These are phyloP conservation scores for Acanthosepion lycidas DNA, from an alignment of 2,888 invertebrate species.

Conservation along the genomic window DNA sequence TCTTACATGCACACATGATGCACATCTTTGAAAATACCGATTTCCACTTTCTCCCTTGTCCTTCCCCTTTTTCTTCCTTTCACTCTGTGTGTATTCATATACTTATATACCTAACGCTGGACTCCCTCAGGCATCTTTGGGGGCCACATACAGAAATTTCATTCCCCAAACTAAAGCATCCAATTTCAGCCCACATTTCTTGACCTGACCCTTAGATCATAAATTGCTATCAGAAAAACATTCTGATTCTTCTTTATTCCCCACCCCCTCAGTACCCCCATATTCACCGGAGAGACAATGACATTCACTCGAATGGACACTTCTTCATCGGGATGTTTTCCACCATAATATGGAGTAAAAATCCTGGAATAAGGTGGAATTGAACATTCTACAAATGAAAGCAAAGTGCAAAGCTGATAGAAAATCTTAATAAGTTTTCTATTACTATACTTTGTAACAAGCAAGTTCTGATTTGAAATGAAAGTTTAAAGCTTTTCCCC, in stretches of 20 bases:
- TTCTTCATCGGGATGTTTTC: background rate
- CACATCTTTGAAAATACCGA: too few relatives aligned
- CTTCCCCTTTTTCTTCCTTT: background rate
- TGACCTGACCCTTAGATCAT: background rate
- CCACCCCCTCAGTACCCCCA: background rate
- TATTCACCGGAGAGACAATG: background rate
- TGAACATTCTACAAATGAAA: background rate
- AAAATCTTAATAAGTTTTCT: background rate
- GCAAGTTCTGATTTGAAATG: background rate
- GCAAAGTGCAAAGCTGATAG: background rate
- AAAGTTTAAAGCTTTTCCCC: too few relatives aligned
- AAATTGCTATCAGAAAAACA: background rate
- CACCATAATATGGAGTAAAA: background rate
- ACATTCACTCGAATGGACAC: constrained; percentile 17
- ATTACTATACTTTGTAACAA: background rate
- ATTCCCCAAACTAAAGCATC: background rate
- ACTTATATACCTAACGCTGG: background rate
- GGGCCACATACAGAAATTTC: background rate
- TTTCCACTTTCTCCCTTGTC: background rate
- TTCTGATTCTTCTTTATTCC: background rate
- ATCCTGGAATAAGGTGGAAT: background rate
- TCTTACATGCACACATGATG: too few relatives aligned
- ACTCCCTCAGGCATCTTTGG: background rate
- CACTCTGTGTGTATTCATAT: background rate
- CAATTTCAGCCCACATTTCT: background rate